Evolutionary conservation across 1,140 invertebrate genomes (phyloP), one percentile per base, ranked within the genome.

Genomic region (Gyrodactylus bullatarudis): DNA sequence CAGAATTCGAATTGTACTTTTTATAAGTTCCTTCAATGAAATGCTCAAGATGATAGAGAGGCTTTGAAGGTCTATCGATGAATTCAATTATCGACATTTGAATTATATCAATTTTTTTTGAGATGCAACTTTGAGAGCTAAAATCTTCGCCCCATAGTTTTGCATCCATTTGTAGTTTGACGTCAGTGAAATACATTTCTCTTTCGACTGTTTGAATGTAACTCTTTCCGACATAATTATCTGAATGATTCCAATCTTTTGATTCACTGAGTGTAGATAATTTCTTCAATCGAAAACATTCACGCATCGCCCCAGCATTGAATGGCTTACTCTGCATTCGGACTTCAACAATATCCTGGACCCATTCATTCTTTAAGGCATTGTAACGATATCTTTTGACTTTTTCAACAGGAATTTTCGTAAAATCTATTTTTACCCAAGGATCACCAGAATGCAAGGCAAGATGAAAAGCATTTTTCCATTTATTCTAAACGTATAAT

Each of bases 1-100:
- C 84, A 69, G 83, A 84, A 77, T 85, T 85, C 1, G 84, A 84
- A 77, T 85, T 85, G 78, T 85, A 85, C 77, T 85, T 85, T 73
- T 84, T 82, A 76, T 85, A 85, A 25, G 84, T 76, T 20, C 84
- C 84, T 70, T 85, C 84, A 71, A 85, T 85, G 76, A 80, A 85
- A 76, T 85, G 84, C 76, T 85, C 84, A 71, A 85, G 77, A 75
- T 85, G 84, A 77, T 79, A 85, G 0, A 85, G 75, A 1, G 83
- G 84, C 26, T 78, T 78, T 0, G 79, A 83, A 8, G 78, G 78
- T 54, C 83, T 75, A 25, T 85, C 78, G 20, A 79, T 77, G 76
- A 85, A 83, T 76, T 85, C 84, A 23, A 85, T 76, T 2, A 85
- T 79, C 72, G 80, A 83, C 84, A 85, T 84, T 77, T 85, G 84